Evolutionary conservation across 2,888 invertebrate genomes (phyloP).

Genomic region (Operophtera brumata): DNA sequence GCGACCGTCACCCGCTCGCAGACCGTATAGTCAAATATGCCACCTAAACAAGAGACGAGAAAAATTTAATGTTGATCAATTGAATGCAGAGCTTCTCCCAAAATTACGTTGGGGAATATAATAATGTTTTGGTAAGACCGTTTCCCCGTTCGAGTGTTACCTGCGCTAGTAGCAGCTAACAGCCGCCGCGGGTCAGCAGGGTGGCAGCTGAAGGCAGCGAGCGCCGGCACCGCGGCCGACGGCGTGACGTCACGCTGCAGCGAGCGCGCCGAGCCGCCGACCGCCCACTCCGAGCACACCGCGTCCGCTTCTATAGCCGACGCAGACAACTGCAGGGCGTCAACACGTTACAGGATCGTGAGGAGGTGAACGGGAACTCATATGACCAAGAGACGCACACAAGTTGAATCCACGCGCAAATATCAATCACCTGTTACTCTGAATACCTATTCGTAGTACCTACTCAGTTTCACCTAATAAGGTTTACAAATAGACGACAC

Average conservation of each 20-base stretch:
- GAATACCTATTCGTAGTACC: no score
- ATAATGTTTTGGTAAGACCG: no score
- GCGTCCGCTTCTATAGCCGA: constrained; percentile 53
- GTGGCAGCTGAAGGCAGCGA: constrained; percentile 94
- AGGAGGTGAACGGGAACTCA: no score
- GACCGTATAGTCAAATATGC: constrained; percentile 87
- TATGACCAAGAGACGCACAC: no score
- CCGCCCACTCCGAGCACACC: constrained; percentile 41
- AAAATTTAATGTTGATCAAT: no score
- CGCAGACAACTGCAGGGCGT: constrained; percentile 31
- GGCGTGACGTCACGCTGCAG: constrained; percentile 59
- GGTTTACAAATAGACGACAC: no score
- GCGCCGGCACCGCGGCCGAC: constrained; percentile 67
- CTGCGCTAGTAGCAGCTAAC: constrained; percentile 83
- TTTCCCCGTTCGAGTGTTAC: constrained; percentile 41
- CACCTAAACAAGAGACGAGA: constrained; percentile 55
- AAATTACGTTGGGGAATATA: no score
- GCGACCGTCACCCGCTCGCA: constrained; percentile 90
- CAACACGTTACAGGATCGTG: background rate
- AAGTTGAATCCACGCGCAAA: no score
- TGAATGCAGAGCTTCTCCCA: no score
- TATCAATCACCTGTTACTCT: no score
- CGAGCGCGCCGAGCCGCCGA: constrained; percentile 59
- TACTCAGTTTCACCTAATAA: no score
- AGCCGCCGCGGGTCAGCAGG: constrained; percentile 89